Conservation (phyloP, 1,140 invertebrate species). For the Eurosta solidaginis region DNA sequence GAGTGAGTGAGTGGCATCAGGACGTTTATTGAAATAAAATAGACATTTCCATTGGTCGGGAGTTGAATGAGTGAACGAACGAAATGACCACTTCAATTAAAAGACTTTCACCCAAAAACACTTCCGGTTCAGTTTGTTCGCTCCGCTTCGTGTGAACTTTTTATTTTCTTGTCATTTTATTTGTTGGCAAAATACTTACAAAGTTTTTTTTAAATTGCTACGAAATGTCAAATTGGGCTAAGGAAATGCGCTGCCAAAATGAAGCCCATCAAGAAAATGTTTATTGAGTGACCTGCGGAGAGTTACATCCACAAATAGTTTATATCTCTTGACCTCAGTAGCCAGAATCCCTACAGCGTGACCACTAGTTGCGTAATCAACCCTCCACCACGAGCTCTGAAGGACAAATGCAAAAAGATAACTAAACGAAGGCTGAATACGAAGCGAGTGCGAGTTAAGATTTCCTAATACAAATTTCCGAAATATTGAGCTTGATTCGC, state of each 20-base stretch:
- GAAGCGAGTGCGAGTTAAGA: too few relatives aligned
- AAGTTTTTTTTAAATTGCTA: conserved; percentile 15
- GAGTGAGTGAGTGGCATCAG: neutral
- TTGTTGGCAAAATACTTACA: neutral
- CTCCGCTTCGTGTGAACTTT: neutral
- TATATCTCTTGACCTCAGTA: too few relatives aligned
- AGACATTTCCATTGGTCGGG: neutral
- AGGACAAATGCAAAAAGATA: too few relatives aligned
- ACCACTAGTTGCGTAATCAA: too few relatives aligned
- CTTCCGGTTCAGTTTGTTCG: conserved; percentile 6
- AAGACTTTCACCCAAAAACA: conserved; percentile 50
- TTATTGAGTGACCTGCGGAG: too few relatives aligned
- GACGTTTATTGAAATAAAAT: neutral
- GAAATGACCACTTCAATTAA: conserved; percentile 52
- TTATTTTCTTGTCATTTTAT: neutral
- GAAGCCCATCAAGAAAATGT: neutral
- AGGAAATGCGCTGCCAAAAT: neutral
- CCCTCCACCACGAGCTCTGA: too few relatives aligned
- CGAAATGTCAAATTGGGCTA: neutral
- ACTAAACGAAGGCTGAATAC: too few relatives aligned
- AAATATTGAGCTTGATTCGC: too few relatives aligned
- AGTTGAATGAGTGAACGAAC: neutral
- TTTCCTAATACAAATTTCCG: too few relatives aligned
- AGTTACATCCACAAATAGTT: too few relatives aligned
- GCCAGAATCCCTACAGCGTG: too few relatives aligned